Percentiles rank a stretch among this genome's conserved stretches.
phyloP scores from a whole-genome alignment of 1,140 invertebrate genomes.

The Pseudachorutes palmiensis region DNA sequence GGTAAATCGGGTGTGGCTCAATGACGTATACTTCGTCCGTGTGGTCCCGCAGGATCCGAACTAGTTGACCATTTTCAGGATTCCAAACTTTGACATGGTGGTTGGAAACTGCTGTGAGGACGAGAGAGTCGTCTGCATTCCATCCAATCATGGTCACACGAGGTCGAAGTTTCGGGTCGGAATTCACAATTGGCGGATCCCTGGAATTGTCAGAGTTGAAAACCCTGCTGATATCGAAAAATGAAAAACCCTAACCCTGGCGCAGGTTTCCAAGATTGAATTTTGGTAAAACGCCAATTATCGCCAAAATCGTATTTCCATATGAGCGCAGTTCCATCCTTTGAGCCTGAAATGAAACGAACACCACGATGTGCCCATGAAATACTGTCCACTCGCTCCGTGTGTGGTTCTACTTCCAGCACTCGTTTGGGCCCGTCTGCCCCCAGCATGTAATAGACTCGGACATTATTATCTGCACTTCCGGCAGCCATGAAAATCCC shows the following conservation, averaged over 20 bases:
- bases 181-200: constrained; percentile 35
- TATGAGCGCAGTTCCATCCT: constrained; percentile 89
- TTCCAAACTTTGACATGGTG: constrained; percentile 83
- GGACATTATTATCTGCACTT: constrained; percentile 84
- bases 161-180: constrained; percentile 56
- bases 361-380: constrained; percentile 82
- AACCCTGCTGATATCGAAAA: background rate
- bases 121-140: constrained; percentile 76
- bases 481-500: constrained; percentile 89
- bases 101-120: constrained; percentile 85
- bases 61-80: constrained; percentile 54
- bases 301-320: constrained; percentile 68
- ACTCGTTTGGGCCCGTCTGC: constrained; percentile 63
- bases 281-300: constrained; percentile 70
- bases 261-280: constrained; percentile 55
- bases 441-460: constrained; percentile 76
- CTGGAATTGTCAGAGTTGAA: constrained; percentile 1
- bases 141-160: constrained; percentile 95
- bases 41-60: constrained; percentile 68
- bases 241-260: constrained; percentile 49
- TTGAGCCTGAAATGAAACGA: constrained; percentile 87
- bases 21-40: constrained; percentile 90
- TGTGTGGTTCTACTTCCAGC: constrained; percentile 78
- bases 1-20: constrained; percentile 81
- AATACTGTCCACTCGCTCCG: constrained; percentile 90